Conservation (phyloP, 2,888 invertebrate genomes). For the Cryptus armator region DNA sequence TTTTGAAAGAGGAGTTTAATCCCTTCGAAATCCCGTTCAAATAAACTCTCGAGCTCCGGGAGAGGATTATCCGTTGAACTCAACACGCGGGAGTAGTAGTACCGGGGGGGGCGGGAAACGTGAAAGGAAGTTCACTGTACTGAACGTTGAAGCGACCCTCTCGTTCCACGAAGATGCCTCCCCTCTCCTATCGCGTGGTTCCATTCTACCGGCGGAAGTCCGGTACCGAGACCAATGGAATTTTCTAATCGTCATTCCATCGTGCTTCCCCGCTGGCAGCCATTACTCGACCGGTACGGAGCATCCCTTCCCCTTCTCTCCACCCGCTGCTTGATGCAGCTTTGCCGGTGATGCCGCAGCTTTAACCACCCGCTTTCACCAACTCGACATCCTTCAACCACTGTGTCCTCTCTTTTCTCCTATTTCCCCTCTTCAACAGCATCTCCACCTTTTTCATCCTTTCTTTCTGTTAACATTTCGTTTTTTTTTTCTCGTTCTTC, state of each 20-base stretch:
- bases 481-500: conserved; percentile 18
- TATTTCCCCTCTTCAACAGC: conserved; percentile 28
- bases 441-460: conserved; percentile 32
- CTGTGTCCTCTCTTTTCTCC: conserved; percentile 21
- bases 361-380: conserved; percentile 16
- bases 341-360: conserved; percentile 25
- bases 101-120: conserved; percentile 13
- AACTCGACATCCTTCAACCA: conserved; percentile 21
- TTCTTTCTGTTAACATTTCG: conserved; percentile 5
- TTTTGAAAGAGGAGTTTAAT: conserved; percentile 22
- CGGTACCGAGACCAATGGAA: conserved; percentile 75
- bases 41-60: conserved; percentile 12
- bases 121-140: conserved; percentile 46
- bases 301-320: conserved; percentile 27
- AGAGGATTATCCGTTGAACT: conserved; percentile 20
- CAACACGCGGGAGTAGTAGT: neutral
- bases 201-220: conserved; percentile 53
- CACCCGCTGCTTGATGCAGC: conserved; percentile 13
- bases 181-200: conserved; percentile 5
- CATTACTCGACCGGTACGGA: conserved; percentile 58
- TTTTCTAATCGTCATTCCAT: conserved; percentile 83
- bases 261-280: conserved; percentile 67
- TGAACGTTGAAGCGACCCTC: conserved; percentile 48
- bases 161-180: conserved; percentile 19
- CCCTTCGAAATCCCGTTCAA: conserved; percentile 16